Percentiles rank a stretch among this genome's conserved stretches.
Evolutionary conservation across 2,113 vertebrate genomes (phyloP).

Genomic region (Fregetta grallaria): DNA sequence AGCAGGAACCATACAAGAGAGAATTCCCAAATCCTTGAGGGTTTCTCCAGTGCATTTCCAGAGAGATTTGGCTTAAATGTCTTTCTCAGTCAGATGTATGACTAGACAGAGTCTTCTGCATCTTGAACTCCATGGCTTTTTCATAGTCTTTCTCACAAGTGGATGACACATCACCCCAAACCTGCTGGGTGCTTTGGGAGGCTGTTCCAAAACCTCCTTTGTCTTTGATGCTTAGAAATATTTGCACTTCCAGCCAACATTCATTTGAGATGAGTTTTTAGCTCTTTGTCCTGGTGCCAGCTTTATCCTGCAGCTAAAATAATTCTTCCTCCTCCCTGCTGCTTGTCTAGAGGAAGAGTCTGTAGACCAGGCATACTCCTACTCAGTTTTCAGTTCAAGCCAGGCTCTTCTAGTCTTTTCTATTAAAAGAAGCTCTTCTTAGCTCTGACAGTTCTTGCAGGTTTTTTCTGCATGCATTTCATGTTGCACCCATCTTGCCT

Average conservation of each 20-base stretch:
- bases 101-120: background rate
- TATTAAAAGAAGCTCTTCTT: background rate
- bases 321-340: conserved; percentile 6
- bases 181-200: background rate
- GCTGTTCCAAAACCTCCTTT: background rate
- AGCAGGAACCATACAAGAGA: rapidly evolving
- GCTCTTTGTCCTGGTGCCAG: background rate
- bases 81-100: background rate
- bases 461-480: background rate
- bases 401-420: background rate
- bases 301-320: conserved; percentile 31
- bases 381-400: conserved; percentile 24
- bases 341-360: conserved; percentile 35
- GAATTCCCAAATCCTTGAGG: background rate
- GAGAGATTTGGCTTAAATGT: background rate
- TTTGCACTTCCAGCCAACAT: background rate
- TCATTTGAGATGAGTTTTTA: background rate
- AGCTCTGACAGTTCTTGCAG: background rate
- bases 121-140: background rate
- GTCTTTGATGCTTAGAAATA: background rate
- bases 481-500: background rate
- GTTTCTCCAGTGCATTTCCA: background rate
- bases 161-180: background rate
- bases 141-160: background rate
- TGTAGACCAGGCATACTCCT: conserved; percentile 12